Evolutionary conservation across 2,113 vertebrate genomes (phyloP).

Genomic region (human (Homo sapiens)): GRCh38 chr1:102799001-102799500

Average conservation of each 20-base stretch:
- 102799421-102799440: background rate
- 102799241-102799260: too few relatives aligned
- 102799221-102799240: background rate
- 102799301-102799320: background rate
- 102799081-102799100: background rate
- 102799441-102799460: background rate
- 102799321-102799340: background rate
- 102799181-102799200: too few relatives aligned
- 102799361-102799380: background rate
- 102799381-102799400: background rate
- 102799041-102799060: background rate
- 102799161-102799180: background rate
- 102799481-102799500: too few relatives aligned
- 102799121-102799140: background rate
- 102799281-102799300: background rate
- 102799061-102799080: background rate
- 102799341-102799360: background rate
- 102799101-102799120: background rate
- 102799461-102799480: background rate
- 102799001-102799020: background rate
- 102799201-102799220: too few relatives aligned
- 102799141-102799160: too few relatives aligned
- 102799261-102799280: too few relatives aligned
- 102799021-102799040: background rate
- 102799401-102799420: background rate